These are phyloP conservation scores for Hestina assimilis DNA, from an alignment of 1,140 invertebrate species.

Conservation along the genomic window DNA sequence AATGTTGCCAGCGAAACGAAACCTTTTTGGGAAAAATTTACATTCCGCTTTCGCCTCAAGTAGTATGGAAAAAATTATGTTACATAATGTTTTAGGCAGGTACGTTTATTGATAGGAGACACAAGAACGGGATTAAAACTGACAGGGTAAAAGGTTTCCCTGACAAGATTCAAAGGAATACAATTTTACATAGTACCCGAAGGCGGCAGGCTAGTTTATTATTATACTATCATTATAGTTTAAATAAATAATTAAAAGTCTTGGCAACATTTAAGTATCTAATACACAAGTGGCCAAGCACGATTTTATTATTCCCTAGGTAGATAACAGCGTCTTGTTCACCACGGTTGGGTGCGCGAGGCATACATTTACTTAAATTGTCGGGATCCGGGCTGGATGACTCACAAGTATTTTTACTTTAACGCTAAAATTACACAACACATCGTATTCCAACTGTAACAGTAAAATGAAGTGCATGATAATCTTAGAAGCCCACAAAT, in stretches of 20 bases:
- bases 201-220: no score
- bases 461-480: neutral
- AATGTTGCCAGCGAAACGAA: no score
- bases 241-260: neutral
- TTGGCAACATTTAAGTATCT: neutral
- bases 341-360: slow-evolving; percentile 8
- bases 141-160: no score
- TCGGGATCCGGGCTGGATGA: slow-evolving; percentile 9
- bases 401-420: slow-evolving; percentile 14
- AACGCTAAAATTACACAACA: slow-evolving; percentile 4
- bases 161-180: no score
- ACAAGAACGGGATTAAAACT: no score
- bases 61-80: no score
- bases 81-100: no score
- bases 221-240: neutral
- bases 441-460: slow-evolving; percentile 6
- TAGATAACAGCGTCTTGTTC: slow-evolving; percentile 1
- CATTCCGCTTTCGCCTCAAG: no score
- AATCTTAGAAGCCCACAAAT: neutral
- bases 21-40: no score
- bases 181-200: no score
- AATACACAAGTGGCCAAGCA: neutral
- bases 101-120: no score
- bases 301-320: slow-evolving; percentile 14
- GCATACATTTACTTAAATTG: slow-evolving; percentile 12